Conservation (phyloP, 1,140 invertebrate species). For the Heliothis subflexa region DNA sequence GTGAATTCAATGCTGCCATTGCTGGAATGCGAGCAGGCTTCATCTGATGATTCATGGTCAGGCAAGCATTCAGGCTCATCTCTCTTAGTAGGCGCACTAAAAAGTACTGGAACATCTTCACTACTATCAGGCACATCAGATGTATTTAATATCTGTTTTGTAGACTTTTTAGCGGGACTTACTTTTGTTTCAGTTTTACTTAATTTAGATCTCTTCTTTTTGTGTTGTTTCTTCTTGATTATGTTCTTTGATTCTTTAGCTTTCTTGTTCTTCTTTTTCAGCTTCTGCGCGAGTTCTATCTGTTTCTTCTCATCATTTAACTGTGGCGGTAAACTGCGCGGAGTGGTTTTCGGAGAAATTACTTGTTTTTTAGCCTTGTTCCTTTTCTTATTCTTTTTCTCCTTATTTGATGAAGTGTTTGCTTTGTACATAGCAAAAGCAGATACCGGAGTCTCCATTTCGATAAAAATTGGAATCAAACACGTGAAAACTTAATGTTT, state of each 20-base stretch:
- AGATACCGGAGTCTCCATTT: conserved; percentile 73
- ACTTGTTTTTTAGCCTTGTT: conserved; percentile 45
- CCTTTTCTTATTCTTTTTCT: conserved; percentile 66
- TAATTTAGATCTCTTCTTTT: conserved; percentile 68
- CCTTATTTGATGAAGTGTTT: conserved; percentile 62
- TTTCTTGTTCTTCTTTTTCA: conserved; percentile 70
- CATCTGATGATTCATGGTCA: conserved; percentile 35
- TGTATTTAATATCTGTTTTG: conserved; percentile 47
- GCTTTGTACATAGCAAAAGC: conserved; percentile 76
- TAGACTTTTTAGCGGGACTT: conserved; percentile 23
- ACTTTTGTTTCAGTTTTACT: conserved; percentile 44
- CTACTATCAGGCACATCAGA: not conserved
- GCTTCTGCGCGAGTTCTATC: conserved; percentile 63
- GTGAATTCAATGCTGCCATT: conserved; percentile 67
- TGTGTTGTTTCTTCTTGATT: conserved; percentile 70
- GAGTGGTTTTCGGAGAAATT: conserved; percentile 2
- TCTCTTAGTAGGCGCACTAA: conserved; percentile 34
- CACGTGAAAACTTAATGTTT: conserved; percentile 9
- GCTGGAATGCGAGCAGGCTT: conserved; percentile 54
- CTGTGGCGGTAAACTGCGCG: conserved; percentile 45
- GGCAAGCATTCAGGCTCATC: no score
- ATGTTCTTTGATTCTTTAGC: conserved; percentile 68
- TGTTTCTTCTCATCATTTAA: conserved; percentile 53
- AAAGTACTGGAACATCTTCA: conserved; percentile 59
- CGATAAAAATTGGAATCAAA: conserved; percentile 22